Percentiles rank a stretch among this genome's conserved stretches.
phyloP scores from a whole-genome alignment of 2,888 invertebrate genomes.

The Dryococelus australis region DNA sequence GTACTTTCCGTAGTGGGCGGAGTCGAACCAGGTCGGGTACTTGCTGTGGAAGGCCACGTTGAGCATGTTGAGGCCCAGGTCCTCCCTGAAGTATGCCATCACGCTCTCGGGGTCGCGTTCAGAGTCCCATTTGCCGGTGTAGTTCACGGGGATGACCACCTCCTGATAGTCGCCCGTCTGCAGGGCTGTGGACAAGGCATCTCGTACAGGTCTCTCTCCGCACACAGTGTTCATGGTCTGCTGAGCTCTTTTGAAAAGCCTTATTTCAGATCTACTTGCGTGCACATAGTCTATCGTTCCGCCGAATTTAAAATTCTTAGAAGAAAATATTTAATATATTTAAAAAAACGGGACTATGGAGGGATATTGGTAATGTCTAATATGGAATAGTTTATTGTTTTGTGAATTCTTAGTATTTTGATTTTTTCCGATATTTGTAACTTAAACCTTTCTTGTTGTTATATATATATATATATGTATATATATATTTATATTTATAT shows the following conservation, averaged over 20 bases:
- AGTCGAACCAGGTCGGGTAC: conserved; percentile 71
- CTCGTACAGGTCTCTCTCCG: not conserved
- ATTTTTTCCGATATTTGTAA: no score
- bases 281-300: no score
- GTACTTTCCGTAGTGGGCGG: conserved; percentile 60
- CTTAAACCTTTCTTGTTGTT: no score
- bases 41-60: conserved; percentile 66
- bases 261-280: no score
- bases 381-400: no score
- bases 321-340: no score
- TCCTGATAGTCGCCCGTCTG: conserved; percentile 57
- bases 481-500: no score
- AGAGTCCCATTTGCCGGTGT: conserved; percentile 62
- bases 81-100: conserved; percentile 76
- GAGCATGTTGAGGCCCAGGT: conserved; percentile 70
- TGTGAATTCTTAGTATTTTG: no score
- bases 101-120: conserved; percentile 65
- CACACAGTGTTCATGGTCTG: not conserved
- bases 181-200: conserved; percentile 20
- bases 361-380: no score
- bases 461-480: no score
- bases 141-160: conserved; percentile 69
- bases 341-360: no score
- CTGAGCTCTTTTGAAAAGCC: not conserved
- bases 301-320: no score